A percentile compares a stretch with the other conserved stretches of the same genome.
These are phyloP conservation scores for Genyomyrus donnyi DNA, from an alignment of 2,113 vertebrate genomes.

Conservation along the genomic window DNA sequence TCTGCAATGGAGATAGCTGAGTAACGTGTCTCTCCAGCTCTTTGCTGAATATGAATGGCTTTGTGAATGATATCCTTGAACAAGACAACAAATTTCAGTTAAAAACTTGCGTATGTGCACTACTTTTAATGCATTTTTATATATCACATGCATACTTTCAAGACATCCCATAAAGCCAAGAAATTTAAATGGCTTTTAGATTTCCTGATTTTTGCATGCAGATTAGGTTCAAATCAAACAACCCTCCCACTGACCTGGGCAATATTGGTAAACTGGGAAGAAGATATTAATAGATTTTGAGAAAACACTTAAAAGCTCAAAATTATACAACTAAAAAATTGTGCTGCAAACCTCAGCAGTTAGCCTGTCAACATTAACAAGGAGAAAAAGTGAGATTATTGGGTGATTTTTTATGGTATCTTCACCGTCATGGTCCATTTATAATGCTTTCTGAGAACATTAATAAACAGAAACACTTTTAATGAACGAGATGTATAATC, in stretches of 20 bases:
- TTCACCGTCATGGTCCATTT: neutral
- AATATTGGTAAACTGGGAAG: neutral
- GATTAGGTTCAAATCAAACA: neutral
- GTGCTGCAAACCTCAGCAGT: neutral
- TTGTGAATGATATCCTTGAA: neutral
- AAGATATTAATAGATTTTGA: neutral
- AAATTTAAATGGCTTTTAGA: neutral
- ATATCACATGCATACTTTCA: neutral
- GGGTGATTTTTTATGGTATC: neutral
- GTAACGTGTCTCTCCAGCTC: neutral
- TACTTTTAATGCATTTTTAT: neutral
- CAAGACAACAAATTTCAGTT: neutral
- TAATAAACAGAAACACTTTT: neutral
- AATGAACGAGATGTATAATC: neutral
- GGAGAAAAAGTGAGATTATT: neutral
- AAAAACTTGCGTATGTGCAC: neutral
- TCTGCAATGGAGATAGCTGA: slow-evolving; percentile 1
- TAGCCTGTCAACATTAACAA: neutral
- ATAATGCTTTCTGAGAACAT: neutral
- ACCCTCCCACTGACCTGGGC: neutral
- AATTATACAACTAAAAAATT: neutral
- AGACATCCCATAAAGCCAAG: neutral
- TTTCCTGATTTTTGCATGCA: neutral
- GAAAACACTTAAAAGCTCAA: neutral
- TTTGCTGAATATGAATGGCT: neutral